Conservation (phyloP, 2,888 invertebrate genomes). For the Erebia aethiops region DNA sequence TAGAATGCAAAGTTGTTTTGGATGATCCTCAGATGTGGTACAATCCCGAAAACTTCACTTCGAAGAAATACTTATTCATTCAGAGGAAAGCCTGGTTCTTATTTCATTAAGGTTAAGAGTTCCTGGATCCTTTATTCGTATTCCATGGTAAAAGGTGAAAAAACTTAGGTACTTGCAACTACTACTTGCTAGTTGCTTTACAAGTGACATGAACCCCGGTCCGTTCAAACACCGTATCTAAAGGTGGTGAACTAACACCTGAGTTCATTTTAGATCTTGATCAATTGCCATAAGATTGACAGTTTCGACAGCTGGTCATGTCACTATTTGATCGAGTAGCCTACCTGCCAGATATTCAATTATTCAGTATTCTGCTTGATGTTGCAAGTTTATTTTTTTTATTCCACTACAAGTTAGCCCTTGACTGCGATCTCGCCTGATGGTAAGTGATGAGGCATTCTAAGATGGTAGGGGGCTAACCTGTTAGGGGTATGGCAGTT, state of each 20-base stretch:
- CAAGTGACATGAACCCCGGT: too few relatives aligned
- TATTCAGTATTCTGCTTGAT: not conserved
- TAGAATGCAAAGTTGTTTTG: not conserved
- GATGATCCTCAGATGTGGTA: not conserved
- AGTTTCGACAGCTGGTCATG: not conserved
- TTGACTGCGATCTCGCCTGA: too few relatives aligned
- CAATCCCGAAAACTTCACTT: not conserved
- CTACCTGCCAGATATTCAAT: not conserved
- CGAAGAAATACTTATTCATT: not conserved
- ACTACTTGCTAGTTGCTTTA: too few relatives aligned
- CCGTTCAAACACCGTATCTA: too few relatives aligned
- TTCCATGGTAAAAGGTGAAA: too few relatives aligned
- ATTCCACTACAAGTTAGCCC: too few relatives aligned
- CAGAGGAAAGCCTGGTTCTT: not conserved
- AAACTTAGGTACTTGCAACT: too few relatives aligned
- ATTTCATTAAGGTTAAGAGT: not conserved
- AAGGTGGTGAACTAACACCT: not conserved
- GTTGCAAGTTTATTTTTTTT: not conserved
- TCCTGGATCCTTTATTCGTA: too few relatives aligned
- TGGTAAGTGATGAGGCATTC: too few relatives aligned
- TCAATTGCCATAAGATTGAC: not conserved
- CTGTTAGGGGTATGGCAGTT: too few relatives aligned
- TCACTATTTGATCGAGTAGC: not conserved
- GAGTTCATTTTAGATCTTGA: not conserved
- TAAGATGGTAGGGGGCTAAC: too few relatives aligned